Conservation (phyloP, 2,113 vertebrate genomes). For the Platysternon megacephalum region DNA sequence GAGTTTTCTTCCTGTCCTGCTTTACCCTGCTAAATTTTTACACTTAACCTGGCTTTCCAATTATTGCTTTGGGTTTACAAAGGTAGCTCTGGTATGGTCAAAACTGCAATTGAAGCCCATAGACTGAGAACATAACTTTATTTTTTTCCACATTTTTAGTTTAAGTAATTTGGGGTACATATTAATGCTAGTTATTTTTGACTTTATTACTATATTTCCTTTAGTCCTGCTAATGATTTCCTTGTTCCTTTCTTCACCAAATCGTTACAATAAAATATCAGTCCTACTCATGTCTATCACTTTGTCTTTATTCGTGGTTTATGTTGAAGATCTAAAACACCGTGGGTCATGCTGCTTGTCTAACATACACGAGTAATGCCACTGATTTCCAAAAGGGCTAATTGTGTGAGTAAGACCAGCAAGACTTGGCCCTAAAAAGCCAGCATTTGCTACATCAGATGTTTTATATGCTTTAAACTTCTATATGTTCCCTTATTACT, state of each 20-base stretch:
- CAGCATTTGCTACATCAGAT: slow-evolving; percentile 59
- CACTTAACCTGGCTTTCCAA: too few relatives aligned
- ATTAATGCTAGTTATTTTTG: background rate
- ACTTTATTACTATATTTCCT: background rate
- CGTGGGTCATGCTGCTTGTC: background rate
- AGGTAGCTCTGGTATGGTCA: background rate
- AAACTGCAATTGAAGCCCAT: background rate
- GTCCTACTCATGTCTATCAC: background rate
- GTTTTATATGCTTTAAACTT: background rate
- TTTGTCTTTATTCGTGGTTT: background rate
- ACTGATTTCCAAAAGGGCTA: slow-evolving; percentile 26
- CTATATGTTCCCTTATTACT: background rate
- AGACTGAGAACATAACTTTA: background rate
- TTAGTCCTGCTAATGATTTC: background rate
- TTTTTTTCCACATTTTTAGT: background rate
- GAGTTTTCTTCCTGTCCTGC: background rate
- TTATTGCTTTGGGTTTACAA: background rate
- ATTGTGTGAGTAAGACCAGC: slow-evolving; percentile 24
- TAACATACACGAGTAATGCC: background rate
- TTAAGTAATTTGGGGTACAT: background rate
- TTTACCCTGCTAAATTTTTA: background rate
- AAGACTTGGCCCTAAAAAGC: slow-evolving; percentile 21
- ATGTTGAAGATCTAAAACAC: background rate
- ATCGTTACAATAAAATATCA: background rate
- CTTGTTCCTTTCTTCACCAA: background rate